Percentiles rank a stretch among this genome's conserved stretches.
Evolutionary conservation across 2,888 invertebrate species (phyloP).

Genomic region (Melieria crassipennis): DNA sequence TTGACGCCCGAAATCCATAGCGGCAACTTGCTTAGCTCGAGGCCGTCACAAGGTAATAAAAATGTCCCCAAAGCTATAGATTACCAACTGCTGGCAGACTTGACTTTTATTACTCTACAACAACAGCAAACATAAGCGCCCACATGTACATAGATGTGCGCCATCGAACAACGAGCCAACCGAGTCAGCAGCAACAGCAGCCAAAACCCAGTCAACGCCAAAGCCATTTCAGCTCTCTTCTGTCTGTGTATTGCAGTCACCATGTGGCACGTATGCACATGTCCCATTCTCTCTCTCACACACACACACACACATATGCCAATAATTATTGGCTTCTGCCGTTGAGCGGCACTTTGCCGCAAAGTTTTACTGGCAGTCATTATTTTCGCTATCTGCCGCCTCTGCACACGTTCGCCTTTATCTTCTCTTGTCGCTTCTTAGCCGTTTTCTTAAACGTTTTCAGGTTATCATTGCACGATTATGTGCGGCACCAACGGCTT

Average conservation of each 20-base stretch:
- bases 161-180: too few species aligned
- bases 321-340: slow-evolving; percentile 38
- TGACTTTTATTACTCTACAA: slow-evolving; percentile 24
- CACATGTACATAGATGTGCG: neutral
- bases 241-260: too few species aligned
- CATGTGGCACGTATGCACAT: too few species aligned
- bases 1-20: too few species aligned
- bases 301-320: neutral
- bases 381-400: neutral
- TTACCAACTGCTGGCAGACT: slow-evolving; percentile 21
- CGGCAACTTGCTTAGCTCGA: too few species aligned
- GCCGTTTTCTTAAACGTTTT: slow-evolving; percentile 15
- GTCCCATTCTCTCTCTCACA: too few species aligned
- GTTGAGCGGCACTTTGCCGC: slow-evolving; percentile 24
- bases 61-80: slow-evolving; percentile 15
- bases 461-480: slow-evolving; percentile 14
- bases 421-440: slow-evolving; percentile 5
- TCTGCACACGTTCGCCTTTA: neutral
- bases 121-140: slow-evolving; percentile 4
- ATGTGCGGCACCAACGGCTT: neutral
- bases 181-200: too few species aligned
- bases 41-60: slow-evolving; percentile 9
- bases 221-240: too few species aligned
- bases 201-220: too few species aligned
- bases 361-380: neutral